Evolutionary conservation across 2,888 invertebrate genomes (phyloP).

Genomic region (Zaprionus lineosus): DNA sequence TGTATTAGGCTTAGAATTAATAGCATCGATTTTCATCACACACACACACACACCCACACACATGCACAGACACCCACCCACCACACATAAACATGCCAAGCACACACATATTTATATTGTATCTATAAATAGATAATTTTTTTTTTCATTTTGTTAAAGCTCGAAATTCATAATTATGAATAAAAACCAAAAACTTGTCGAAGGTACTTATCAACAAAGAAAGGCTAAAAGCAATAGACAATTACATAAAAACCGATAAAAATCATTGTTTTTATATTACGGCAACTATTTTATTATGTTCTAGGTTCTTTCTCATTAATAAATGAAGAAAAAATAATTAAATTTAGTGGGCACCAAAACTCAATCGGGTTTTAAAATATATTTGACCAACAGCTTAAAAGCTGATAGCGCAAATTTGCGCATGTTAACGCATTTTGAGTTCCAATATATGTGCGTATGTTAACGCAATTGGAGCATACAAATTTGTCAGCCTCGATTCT

Average conservation of each 20-base stretch:
- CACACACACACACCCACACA: conserved; percentile 4
- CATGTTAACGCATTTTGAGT: neutral
- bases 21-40: conserved; percentile 17
- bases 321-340: too few species aligned
- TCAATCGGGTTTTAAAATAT: too few species aligned
- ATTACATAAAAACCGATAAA: neutral
- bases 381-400: neutral
- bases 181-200: conserved; percentile 31
- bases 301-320: too few species aligned
- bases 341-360: too few species aligned
- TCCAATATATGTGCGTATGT: conserved; percentile 11
- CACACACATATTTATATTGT: conserved; percentile 16
- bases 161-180: conserved; percentile 21
- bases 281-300: too few species aligned
- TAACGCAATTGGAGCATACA: too few species aligned
- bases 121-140: conserved; percentile 21
- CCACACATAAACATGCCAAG: too few species aligned
- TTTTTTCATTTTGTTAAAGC: conserved; percentile 6
- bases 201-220: conserved; percentile 20
- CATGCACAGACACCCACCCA: neutral
- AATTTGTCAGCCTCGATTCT: neutral
- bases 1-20: conserved; percentile 16
- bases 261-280: too few species aligned
- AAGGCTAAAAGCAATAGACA: conserved; percentile 33
- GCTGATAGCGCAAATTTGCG: neutral